Evolutionary conservation across 1,140 invertebrate species (phyloP).

Genomic region (Hycleus cichorii): DNA sequence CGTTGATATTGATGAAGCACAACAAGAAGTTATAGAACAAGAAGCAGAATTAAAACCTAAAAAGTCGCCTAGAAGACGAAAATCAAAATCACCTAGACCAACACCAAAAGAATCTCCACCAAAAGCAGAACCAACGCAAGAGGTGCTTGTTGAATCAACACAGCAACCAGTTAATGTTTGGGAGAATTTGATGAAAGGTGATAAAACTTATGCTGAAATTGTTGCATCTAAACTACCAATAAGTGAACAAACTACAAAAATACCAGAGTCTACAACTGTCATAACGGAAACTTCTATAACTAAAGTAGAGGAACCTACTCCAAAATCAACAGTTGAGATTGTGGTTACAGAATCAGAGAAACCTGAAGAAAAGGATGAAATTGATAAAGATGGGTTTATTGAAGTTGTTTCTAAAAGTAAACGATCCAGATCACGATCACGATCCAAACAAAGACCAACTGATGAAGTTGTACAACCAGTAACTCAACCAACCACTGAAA

Average conservation of each 20-base stretch:
- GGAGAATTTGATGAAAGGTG: slow-evolving; percentile 39
- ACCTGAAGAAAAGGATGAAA: slow-evolving; percentile 28
- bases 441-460: slow-evolving; percentile 10
- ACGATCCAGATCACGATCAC: slow-evolving; percentile 38
- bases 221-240: slow-evolving; percentile 40
- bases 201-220: slow-evolving; percentile 54
- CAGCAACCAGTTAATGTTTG: slow-evolving; percentile 31
- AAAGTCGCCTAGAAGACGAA: slow-evolving; percentile 16
- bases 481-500: slow-evolving; percentile 9
- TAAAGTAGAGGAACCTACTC: slow-evolving; percentile 15
- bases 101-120: neutral
- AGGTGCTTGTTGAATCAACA: neutral
- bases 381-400: slow-evolving; percentile 44
- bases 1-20: too few species aligned
- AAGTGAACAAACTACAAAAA: neutral
- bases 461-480: slow-evolving; percentile 12
- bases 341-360: slow-evolving; percentile 13
- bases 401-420: slow-evolving; percentile 30
- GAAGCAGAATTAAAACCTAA: slow-evolving; percentile 10
- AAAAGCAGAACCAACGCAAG: neutral
- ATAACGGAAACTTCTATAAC: neutral
- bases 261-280: slow-evolving; percentile 31
- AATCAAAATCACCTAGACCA: slow-evolving; percentile 17
- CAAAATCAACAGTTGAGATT: slow-evolving; percentile 15
- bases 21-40: neutral